Percentiles rank a stretch among this genome's conserved stretches.
Conservation (phyloP, 2,888 invertebrate species). For the Cenopis cana region DNA sequence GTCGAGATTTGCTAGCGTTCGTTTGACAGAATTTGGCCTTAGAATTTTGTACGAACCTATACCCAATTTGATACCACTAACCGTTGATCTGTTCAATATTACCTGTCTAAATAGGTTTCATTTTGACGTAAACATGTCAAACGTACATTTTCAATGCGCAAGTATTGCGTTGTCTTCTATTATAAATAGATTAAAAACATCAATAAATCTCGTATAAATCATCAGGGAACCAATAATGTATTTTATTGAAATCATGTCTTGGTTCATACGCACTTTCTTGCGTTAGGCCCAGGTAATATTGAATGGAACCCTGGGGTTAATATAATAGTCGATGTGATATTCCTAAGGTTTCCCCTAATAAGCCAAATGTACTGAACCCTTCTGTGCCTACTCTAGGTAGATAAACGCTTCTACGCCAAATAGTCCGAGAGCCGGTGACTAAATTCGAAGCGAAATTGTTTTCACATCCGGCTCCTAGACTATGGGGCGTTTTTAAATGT, state of each 20-base stretch:
- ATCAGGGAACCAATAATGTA: background rate
- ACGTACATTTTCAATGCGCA: background rate
- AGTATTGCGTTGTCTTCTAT: background rate
- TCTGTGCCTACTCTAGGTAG: constrained; percentile 82
- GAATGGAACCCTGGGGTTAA: constrained; percentile 62
- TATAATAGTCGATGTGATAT: constrained; percentile 79
- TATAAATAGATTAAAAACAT: background rate
- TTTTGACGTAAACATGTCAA: background rate
- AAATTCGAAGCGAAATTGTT: constrained; percentile 41
- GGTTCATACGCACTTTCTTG: background rate
- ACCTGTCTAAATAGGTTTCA: background rate
- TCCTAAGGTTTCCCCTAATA: constrained; percentile 76
- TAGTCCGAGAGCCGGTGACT: constrained; percentile 43
- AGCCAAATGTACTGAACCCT: constrained; percentile 85
- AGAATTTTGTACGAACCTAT: no score
- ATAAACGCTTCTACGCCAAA: constrained; percentile 57
- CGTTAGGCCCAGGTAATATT: constrained; percentile 2
- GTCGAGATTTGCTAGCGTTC: no score
- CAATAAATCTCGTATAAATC: background rate
- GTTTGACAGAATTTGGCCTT: no score
- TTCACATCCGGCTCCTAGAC: constrained; percentile 40
- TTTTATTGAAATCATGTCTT: background rate
- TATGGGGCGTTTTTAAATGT: constrained; percentile 56
- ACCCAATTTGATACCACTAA: background rate
- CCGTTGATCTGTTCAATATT: constrained; percentile 2